phyloP scores from a whole-genome alignment of 1,140 invertebrate genomes.

The Brachionus asplanchnoidis region DNA sequence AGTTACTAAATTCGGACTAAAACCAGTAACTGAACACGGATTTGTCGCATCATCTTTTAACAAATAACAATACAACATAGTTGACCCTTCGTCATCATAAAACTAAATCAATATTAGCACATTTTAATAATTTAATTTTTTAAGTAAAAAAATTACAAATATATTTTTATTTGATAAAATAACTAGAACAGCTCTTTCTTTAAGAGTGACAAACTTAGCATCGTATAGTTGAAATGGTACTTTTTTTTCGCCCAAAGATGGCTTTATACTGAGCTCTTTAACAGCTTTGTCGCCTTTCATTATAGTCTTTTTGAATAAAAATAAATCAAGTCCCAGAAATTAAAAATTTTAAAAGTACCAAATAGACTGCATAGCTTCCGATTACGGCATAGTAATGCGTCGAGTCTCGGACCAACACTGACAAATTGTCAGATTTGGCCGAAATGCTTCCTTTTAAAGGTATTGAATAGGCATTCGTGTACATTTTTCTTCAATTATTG shows the following conservation, averaged over 20 bases:
- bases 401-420: neutral
- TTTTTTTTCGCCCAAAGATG: neutral
- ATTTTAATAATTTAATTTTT: neutral
- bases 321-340: neutral
- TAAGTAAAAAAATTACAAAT: slow-evolving; percentile 19
- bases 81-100: slow-evolving; percentile 10
- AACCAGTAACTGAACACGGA: neutral
- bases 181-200: neutral
- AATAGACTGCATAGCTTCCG: neutral
- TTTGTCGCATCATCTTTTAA: neutral
- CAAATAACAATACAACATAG: neutral
- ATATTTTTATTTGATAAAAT: neutral
- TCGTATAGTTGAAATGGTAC: neutral
- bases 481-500: neutral
- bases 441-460: neutral
- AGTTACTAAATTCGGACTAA: neutral
- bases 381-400: neutral
- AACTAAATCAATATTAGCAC: neutral
- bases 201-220: neutral
- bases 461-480: neutral
- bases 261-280: neutral
- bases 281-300: neutral
- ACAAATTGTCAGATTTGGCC: neutral
- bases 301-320: neutral
- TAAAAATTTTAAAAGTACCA: neutral